Evolutionary conservation across 2,113 vertebrate genomes (phyloP), one percentile per base, ranked within the genome.

Genomic region (Cercocebus atys): DNA sequence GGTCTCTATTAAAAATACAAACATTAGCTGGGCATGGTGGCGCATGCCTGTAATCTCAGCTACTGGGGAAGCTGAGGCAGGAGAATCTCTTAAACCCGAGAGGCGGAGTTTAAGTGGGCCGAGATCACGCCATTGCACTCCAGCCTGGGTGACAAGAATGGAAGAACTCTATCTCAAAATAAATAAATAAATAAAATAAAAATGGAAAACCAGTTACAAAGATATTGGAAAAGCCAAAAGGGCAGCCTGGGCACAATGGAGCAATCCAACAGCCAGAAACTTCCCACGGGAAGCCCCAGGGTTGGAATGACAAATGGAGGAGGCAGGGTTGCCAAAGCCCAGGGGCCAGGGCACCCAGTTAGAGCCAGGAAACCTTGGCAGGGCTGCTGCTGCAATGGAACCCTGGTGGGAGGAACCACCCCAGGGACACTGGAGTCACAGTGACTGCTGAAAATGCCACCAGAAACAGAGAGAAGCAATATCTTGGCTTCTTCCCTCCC

Each of bases 211-310:
- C 14, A 35, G 38, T 66, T 55, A n/a, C 22, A 45, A 43, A 32
- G 40, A 81, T 8, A 40, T 8, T 35, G 22, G 84, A 38, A 76
- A 93, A 90, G 8, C 17, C 79, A 6, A 43, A 72, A 35, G 23
- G 23, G 6, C 10, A 4, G 17, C 13, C 9, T 50, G 13, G 10
- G 5, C 2, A 0, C 14, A 0, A 12, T 0, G 7, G 59, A 8
- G 38, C 23, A n/a, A 59, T 45, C 45, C 2, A 14, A 81, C 10
- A 50, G 45, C 89, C 23, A 13, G 27, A 43, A 88, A 75, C 8
- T 27, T 43, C 79, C 30, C 30, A 10, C 8, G 1, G 13, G 22
- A 27, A 75, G 40, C 40, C 47, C 11, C 18, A 59, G 45, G 22
- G 1, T 27, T 35, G 27, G 23, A 82, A 9, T 1, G 52, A 32